phyloP scores from a whole-genome alignment of 2,113 vertebrate species.

The Tretioscincus oriximinensis region DNA sequence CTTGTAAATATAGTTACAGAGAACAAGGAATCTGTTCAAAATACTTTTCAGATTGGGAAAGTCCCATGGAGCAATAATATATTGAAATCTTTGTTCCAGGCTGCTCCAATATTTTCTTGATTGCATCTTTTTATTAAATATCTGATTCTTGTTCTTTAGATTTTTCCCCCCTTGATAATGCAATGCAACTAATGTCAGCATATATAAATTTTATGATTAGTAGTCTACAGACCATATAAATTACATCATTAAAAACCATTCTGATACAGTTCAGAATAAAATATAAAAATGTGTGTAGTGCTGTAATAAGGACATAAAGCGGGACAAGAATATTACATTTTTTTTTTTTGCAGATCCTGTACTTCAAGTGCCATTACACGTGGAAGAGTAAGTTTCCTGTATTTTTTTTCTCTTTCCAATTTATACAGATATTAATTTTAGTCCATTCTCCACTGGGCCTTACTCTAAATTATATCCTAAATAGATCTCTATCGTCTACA shows the following conservation, averaged over 20 bases:
- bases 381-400: conserved; percentile 89
- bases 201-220: neutral
- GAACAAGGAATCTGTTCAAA: neutral
- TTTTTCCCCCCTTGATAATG: neutral
- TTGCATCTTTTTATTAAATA: neutral
- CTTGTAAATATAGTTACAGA: too few relatives aligned
- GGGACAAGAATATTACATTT: neutral
- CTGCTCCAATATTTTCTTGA: neutral
- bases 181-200: neutral
- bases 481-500: too few relatives aligned
- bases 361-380: conserved; percentile 93
- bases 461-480: neutral
- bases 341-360: conserved; percentile 88
- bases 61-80: neutral
- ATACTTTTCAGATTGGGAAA: neutral
- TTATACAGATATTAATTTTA: neutral
- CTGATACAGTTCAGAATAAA: too few relatives aligned
- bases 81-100: neutral
- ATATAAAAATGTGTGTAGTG: too few relatives aligned
- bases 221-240: too few relatives aligned
- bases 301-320: too few relatives aligned
- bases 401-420: neutral
- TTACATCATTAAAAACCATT: too few relatives aligned
- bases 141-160: neutral
- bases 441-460: neutral